Percentiles rank a stretch among this genome's conserved stretches.
Conservation (phyloP, 2,797 vertebrate species). For the Nyctalus aviator region DNA sequence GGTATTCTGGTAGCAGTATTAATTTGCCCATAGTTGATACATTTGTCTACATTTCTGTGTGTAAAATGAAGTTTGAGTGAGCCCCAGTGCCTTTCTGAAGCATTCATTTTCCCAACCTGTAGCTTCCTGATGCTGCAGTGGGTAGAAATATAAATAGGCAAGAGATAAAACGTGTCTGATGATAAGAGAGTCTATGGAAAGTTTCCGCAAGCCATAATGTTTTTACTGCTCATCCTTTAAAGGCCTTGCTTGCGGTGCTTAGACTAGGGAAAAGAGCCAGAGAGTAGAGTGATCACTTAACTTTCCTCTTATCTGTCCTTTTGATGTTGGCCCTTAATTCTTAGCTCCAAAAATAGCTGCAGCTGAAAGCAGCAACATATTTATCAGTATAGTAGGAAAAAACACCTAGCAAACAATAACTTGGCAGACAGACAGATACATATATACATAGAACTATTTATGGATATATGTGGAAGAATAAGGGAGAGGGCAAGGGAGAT, state of each 20-base stretch:
- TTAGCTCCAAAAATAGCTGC: constrained; percentile 21
- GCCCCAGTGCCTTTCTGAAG: not conserved
- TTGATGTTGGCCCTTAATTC: not conserved
- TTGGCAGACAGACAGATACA: not conserved
- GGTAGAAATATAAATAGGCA: constrained; percentile 63
- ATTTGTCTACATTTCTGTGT: not conserved
- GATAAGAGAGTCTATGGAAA: constrained; percentile 55
- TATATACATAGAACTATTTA: not conserved
- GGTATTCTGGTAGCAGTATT: not conserved
- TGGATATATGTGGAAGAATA: not conserved
- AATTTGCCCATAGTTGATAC: constrained; percentile 1
- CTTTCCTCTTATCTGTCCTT: constrained; percentile 2
- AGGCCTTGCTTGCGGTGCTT: constrained; percentile 49
- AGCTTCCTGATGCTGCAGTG: not conserved
- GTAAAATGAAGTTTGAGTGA: constrained; percentile 15
- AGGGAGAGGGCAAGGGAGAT: not conserved
- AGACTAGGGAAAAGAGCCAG: constrained; percentile 43
- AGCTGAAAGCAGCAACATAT: not conserved
- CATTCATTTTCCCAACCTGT: constrained; percentile 3
- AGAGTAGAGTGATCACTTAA: not conserved
- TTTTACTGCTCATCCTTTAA: constrained; percentile 59
- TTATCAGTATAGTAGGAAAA: not conserved
- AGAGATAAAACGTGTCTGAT: constrained; percentile 49
- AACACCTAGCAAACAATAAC: not conserved
- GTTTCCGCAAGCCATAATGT: not conserved